Conservation (phyloP, 1,140 invertebrate species). For the Laodelphax striatellus region DNA sequence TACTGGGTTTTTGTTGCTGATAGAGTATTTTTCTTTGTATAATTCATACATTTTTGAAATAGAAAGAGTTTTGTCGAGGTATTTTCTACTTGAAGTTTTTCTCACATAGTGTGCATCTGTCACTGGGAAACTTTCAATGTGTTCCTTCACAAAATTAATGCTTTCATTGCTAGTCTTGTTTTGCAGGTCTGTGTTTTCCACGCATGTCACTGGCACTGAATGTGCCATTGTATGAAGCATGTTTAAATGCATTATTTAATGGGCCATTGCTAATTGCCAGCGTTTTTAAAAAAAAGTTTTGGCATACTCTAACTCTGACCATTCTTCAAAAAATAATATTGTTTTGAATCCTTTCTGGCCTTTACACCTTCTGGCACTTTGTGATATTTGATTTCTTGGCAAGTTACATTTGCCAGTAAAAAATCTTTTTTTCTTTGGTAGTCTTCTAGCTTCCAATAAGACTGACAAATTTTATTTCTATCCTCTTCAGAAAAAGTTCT, state of each 20-base stretch:
- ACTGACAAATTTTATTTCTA: too few relatives aligned
- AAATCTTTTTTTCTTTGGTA: too few relatives aligned
- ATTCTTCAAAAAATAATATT: not conserved
- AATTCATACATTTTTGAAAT: slow-evolving; percentile 8
- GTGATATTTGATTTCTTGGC: not conserved
- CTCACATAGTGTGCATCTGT: slow-evolving; percentile 5
- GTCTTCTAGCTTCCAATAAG: too few relatives aligned
- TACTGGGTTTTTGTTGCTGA: not conserved
- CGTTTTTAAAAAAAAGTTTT: not conserved
- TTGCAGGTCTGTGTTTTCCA: not conserved
- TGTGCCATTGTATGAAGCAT: not conserved
- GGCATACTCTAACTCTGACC: not conserved
- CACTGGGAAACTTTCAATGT: not conserved
- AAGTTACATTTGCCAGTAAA: too few relatives aligned
- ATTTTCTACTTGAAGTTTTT: slow-evolving; percentile 3
- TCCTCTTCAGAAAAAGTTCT: too few relatives aligned
- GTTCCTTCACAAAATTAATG: not conserved
- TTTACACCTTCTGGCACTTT: not conserved
- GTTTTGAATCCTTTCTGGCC: not conserved
- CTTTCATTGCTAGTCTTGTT: not conserved
- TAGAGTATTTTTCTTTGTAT: not conserved
- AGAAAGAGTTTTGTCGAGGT: slow-evolving; percentile 3
- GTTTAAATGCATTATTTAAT: not conserved
- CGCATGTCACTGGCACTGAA: not conserved
- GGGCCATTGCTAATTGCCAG: not conserved